These are phyloP conservation scores for Ancistrus triradiatus DNA, from an alignment of 2,113 vertebrate species.

Conservation along the genomic window DNA sequence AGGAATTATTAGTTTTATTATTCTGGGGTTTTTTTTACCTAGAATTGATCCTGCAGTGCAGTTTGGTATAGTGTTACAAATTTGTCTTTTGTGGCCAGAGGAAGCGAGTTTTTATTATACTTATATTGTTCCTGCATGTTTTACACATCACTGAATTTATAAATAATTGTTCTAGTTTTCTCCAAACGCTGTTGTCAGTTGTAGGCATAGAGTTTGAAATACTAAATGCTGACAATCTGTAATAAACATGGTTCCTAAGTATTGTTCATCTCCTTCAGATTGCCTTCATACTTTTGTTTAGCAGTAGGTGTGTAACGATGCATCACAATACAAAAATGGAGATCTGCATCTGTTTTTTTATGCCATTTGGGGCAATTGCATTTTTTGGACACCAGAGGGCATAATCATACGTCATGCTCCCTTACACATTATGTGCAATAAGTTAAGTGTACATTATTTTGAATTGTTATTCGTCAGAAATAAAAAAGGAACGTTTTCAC, in stretches of 20 bases:
- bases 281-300: no score
- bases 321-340: background rate
- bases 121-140: conserved; percentile 5
- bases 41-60: background rate
- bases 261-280: no score
- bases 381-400: no score
- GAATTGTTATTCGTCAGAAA: no score
- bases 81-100: background rate
- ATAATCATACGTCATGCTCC: no score
- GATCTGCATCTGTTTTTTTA: background rate
- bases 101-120: background rate
- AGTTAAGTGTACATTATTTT: no score
- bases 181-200: background rate
- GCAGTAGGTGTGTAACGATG: no score
- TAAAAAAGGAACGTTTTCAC: no score
- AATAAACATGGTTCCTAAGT: conserved; percentile 20
- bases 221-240: conserved; percentile 24
- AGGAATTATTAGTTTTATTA: background rate
- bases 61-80: background rate
- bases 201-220: background rate
- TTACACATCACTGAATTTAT: background rate
- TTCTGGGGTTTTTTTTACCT: background rate
- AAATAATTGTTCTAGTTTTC: background rate
- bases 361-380: no score
- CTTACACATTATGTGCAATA: no score